Base-by-base conservation (phyloP, 1,140 invertebrate species). In the Temnothorax nylanderi region DNA sequence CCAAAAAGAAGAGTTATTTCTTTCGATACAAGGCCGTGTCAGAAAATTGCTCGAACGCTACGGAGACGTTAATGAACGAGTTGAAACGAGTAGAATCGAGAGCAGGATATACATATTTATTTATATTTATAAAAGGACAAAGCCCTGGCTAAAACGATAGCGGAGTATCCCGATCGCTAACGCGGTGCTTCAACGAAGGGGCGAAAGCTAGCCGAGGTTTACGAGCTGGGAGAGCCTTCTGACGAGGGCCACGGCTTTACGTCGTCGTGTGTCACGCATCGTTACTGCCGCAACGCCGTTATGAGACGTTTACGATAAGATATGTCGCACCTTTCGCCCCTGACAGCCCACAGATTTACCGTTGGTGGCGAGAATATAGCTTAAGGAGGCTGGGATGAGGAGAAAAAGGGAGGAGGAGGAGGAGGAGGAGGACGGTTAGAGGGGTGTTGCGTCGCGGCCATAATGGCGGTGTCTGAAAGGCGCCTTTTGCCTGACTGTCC, bases 281-380 rank as follows among this genome's bases (percentile, higher is more conserved):
- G 93, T 94, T 94, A 94, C 90, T 91, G 91, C 91, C 90, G 91
- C 89, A 88, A 90, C 89, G 89, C 89, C 89, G 91, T 94, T 94
- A 93, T 94, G 93, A 94, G 93, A 94, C 93, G 90, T 94, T 94
- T 94, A 94, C 94, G 93, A 94, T 94, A 94, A 94, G 94, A 93
- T 94, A 94, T 89, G 92, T 92, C 92, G 91, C 92, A 94, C 93
- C 94, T 94, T 93, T 93, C 89, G 88, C 88, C 88, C 88, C 82
- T 89, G 86, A 92, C 90, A 92, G 87, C 72, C 89, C 78, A 67
- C 89, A 91, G 91, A 94, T 94, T 93, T 93, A 93, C 92, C 85
- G 88, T 77, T 76, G 60, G 56, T 75, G 85, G 51, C 75, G 69
- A 69, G 75, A 87, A 87, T 89, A 87, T 84, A 87, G 74, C 72